These are phyloP conservation scores for Pristionchus maxplancki DNA, from an alignment of 2,888 invertebrate species.

Conservation along the genomic window DNA sequence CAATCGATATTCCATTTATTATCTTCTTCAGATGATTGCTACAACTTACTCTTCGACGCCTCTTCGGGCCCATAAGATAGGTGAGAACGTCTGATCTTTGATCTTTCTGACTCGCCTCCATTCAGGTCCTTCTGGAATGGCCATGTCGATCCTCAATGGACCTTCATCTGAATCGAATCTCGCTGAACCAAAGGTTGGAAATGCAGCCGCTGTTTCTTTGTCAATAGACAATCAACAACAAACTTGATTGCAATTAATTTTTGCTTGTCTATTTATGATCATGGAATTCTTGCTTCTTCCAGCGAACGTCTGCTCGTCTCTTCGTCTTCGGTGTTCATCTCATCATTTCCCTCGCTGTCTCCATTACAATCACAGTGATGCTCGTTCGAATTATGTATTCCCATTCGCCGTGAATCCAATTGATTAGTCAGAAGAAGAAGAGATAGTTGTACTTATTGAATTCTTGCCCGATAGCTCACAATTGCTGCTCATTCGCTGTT, in stretches of 20 bases:
- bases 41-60: conserved; percentile 32
- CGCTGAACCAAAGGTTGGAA: conserved; percentile 57
- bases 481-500: not conserved
- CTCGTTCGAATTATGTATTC: conserved; percentile 62
- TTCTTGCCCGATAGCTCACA: not conserved
- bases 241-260: too few species aligned
- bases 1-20: not conserved
- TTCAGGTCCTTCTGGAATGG: conserved; percentile 66
- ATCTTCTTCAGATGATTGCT: conserved; percentile 16
- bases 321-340: conserved; percentile 62
- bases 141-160: conserved; percentile 62
- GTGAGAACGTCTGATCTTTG: conserved; percentile 43
- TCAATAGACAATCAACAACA: too few species aligned
- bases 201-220: too few species aligned
- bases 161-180: conserved; percentile 59
- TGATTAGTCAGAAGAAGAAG: not conserved
- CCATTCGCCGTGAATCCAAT: conserved; percentile 57
- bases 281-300: not conserved
- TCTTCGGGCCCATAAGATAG: conserved; percentile 54
- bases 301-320: conserved; percentile 60
- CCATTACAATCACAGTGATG: conserved; percentile 63
- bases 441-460: not conserved
- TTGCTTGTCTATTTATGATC: too few species aligned
- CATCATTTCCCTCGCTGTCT: conserved; percentile 62
- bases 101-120: conserved; percentile 53